phyloP scores from a whole-genome alignment of 2,888 invertebrate genomes.

The Spisula solida region DNA sequence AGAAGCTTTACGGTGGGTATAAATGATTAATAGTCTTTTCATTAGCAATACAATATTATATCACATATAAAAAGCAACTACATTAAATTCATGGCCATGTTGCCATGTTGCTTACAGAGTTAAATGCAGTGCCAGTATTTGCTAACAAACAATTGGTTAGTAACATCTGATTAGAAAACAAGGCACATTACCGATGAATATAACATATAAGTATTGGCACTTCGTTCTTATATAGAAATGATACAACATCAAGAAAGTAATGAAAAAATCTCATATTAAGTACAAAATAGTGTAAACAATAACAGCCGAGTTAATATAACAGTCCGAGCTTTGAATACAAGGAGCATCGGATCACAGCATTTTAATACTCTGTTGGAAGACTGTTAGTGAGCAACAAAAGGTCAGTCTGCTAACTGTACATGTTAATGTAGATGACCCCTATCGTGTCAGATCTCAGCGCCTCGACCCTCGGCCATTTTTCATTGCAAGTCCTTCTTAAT shows the following conservation, averaged over 20 bases:
- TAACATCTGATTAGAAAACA: slow-evolving; percentile 62
- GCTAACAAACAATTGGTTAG: slow-evolving; percentile 42
- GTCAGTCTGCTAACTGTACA: slow-evolving; percentile 62
- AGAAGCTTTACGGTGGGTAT: not conserved
- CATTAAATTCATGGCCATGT: not conserved
- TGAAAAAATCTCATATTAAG: slow-evolving; percentile 54
- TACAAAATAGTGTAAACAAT: slow-evolving; percentile 46
- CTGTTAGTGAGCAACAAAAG: slow-evolving; percentile 58
- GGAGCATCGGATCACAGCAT: slow-evolving; percentile 39
- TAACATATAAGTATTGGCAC: slow-evolving; percentile 60
- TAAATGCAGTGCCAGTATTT: slow-evolving; percentile 48
- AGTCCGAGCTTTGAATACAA: slow-evolving; percentile 40
- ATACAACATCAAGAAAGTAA: slow-evolving; percentile 39
- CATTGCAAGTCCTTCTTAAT: slow-evolving; percentile 64
- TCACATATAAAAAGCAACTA: slow-evolving; percentile 15
- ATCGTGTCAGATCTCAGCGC: slow-evolving; percentile 29
- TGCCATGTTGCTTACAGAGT: slow-evolving; percentile 16
- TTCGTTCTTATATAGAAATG: slow-evolving; percentile 47
- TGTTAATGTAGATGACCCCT: slow-evolving; percentile 54
- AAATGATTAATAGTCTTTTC: not conserved
- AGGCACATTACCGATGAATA: slow-evolving; percentile 64
- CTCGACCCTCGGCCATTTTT: slow-evolving; percentile 38
- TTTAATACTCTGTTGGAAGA: slow-evolving; percentile 52
- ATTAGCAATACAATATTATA: not conserved
- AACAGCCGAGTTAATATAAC: slow-evolving; percentile 46